Conservation (phyloP, 2,888 invertebrate genomes). For the Mythimna albipuncta region DNA sequence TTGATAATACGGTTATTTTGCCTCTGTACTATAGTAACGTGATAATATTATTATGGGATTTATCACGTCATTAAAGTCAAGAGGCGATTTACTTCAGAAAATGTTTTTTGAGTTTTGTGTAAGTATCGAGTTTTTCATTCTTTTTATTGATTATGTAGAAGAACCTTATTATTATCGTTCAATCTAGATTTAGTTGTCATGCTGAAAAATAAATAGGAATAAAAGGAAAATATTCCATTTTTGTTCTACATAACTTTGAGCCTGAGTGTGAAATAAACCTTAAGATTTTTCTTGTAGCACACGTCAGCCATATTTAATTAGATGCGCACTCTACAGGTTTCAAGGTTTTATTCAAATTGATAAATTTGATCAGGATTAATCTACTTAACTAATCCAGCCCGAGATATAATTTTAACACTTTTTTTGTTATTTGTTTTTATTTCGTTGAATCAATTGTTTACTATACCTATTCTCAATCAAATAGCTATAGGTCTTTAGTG, state of each 20-base stretch:
- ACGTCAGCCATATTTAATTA: slow-evolving; percentile 3
- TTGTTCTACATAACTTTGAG: slow-evolving; percentile 1
- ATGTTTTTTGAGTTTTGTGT: background rate
- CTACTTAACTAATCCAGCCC: background rate
- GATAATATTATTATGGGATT: too few relatives aligned
- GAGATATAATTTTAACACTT: background rate
- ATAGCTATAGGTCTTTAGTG: too few relatives aligned
- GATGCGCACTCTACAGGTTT: background rate
- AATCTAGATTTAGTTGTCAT: background rate
- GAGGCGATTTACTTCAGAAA: too few relatives aligned
- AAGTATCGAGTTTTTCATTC: background rate
- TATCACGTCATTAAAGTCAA: too few relatives aligned
- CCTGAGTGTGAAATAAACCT: background rate
- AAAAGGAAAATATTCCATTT: background rate
- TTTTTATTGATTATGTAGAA: background rate
- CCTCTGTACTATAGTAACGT: too few relatives aligned
- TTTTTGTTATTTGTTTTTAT: too few relatives aligned
- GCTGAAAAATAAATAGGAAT: background rate
- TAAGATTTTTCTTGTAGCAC: background rate
- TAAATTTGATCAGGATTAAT: background rate
- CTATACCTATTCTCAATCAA: too few relatives aligned
- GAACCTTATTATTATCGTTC: background rate
- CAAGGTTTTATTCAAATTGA: slow-evolving; percentile 3
- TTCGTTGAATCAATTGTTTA: too few relatives aligned
- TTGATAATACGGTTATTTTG: too few relatives aligned